Conservation (phyloP, 2,888 invertebrate species). For the Archaeoteleia sp. region DNA sequence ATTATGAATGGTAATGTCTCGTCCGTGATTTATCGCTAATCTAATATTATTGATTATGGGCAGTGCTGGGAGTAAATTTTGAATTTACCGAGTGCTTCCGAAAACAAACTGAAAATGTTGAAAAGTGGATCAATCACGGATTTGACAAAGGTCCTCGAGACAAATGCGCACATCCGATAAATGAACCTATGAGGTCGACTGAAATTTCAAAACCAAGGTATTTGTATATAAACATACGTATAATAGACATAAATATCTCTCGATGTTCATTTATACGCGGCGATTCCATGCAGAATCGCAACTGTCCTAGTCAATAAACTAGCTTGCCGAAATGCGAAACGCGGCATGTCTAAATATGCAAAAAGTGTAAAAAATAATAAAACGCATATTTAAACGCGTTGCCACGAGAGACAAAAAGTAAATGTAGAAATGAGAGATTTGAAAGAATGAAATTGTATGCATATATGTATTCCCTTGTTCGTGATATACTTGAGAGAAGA, state of each 20-base stretch:
- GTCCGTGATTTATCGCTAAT: conserved; percentile 1
- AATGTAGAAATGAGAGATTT: conserved; percentile 31
- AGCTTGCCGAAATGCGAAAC: conserved; percentile 7
- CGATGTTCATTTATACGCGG: conserved; percentile 35
- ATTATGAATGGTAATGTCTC: conserved; percentile 7
- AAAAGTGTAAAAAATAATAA: conserved; percentile 12
- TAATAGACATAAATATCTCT: conserved; percentile 36
- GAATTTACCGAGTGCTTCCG: no score
- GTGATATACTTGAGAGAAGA: conserved; percentile 33
- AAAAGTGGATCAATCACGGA: conserved; percentile 12
- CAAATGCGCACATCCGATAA: conserved; percentile 19
- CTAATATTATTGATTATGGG: no score
- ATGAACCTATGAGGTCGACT: conserved; percentile 11
- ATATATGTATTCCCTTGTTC: conserved; percentile 16
- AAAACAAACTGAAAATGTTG: conserved; percentile 1
- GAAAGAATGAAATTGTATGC: conserved; percentile 20
- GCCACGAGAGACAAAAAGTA: conserved; percentile 14
- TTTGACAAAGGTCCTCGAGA: conserved; percentile 2
- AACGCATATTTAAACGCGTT: conserved; percentile 19
- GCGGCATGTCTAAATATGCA: conserved; percentile 6
- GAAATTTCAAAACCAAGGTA: conserved; percentile 30
- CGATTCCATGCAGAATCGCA: conserved; percentile 10
- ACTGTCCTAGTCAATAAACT: conserved; percentile 34
- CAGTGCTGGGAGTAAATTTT: no score
- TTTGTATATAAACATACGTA: conserved; percentile 40